These are phyloP conservation scores for Haliaeetus leucogaster DNA, from an alignment of 2,113 vertebrate genomes.

Conservation along the genomic window DNA sequence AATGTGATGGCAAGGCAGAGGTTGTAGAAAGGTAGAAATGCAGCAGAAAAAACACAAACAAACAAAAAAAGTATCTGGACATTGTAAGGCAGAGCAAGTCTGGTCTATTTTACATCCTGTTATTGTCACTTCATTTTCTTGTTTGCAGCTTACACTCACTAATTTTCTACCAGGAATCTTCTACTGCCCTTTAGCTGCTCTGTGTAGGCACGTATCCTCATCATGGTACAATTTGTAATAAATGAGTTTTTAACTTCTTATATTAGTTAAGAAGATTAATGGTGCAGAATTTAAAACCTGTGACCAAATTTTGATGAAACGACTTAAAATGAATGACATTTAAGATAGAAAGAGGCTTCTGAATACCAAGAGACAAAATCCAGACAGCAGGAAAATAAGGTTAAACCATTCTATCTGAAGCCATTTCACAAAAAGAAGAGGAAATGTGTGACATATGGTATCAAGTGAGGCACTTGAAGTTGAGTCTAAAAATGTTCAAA, in stretches of 20 bases:
- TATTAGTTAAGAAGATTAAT: constrained; percentile 3
- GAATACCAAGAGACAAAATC: constrained; percentile 18
- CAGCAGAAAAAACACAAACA: background rate
- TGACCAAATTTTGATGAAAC: background rate
- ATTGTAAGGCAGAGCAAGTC: background rate
- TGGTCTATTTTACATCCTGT: background rate
- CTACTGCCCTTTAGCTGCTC: background rate
- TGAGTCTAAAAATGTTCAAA: constrained; percentile 40
- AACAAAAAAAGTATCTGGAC: background rate
- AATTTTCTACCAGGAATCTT: background rate
- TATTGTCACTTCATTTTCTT: background rate
- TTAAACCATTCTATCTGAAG: constrained; percentile 19
- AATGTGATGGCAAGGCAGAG: background rate
- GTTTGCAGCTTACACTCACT: background rate
- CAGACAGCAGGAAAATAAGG: constrained; percentile 44
- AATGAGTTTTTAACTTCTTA: background rate
- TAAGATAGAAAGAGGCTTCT: constrained; percentile 21
- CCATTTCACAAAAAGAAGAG: constrained; percentile 20
- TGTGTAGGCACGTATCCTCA: background rate
- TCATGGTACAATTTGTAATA: background rate
- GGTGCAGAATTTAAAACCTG: background rate
- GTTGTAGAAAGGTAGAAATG: background rate
- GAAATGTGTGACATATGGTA: constrained; percentile 51
- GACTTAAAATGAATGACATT: background rate
- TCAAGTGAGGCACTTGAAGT: constrained; percentile 35